Conservation (phyloP, 2,113 vertebrate species). For the Cygnus buccinator region DNA sequence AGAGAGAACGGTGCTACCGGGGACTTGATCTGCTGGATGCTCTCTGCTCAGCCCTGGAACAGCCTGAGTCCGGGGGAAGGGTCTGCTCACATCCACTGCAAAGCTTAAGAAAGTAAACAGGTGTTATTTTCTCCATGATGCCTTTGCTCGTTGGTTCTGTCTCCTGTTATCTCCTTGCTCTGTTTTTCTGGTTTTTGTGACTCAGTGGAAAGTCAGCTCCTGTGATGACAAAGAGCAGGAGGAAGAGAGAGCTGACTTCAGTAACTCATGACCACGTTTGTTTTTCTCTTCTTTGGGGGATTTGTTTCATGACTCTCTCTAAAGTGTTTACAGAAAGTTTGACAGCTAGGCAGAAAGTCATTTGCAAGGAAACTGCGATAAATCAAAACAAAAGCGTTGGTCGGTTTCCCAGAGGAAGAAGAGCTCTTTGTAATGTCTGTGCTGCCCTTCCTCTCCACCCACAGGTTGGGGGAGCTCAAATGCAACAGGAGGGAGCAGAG, state of each 20-base stretch:
- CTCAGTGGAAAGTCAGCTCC: conserved; percentile 14
- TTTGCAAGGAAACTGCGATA: not conserved
- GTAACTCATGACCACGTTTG: conserved; percentile 18
- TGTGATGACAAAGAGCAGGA: not conserved
- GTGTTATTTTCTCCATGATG: not conserved
- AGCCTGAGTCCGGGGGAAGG: not conserved
- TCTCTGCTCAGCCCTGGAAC: not conserved
- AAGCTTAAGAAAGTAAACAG: not conserved
- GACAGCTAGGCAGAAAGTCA: conserved; percentile 22
- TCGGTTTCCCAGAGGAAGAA: not conserved
- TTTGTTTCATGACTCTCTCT: conserved; percentile 51
- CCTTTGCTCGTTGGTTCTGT: not conserved
- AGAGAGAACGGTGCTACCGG: not conserved
- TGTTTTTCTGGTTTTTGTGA: not conserved
- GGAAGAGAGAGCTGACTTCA: conserved; percentile 1
- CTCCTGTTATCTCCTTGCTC: not conserved
- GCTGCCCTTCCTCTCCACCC: not conserved
- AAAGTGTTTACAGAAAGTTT: conserved; percentile 45
- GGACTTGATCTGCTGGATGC: too few species aligned
- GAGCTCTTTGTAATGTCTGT: not conserved
- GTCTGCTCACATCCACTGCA: not conserved
- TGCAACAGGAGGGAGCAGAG: not conserved
- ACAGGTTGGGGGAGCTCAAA: not conserved
- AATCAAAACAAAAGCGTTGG: conserved; percentile 26
- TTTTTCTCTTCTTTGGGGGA: conserved; percentile 33